phyloP scores from a whole-genome alignment of 2,888 invertebrate species.

The Anagyrus pseudococci region DNA sequence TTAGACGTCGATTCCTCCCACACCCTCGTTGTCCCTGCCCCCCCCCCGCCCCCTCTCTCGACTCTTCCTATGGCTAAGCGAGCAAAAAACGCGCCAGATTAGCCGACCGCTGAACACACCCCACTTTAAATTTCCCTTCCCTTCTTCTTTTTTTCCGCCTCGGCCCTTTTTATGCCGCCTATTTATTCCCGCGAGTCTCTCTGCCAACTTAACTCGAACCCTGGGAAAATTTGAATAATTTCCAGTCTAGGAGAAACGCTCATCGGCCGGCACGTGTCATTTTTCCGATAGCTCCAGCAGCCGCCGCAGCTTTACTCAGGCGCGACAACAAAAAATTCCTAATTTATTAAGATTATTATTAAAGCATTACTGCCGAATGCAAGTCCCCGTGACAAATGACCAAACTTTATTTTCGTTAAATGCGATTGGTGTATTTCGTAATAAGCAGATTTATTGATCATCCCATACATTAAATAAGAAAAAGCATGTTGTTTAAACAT shows the following conservation, averaged over 20 bases:
- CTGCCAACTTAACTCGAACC: conserved; percentile 16
- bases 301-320: too few species aligned
- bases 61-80: conserved; percentile 1
- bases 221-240: conserved; percentile 32
- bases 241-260: conserved; percentile 26
- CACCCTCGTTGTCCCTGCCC: background rate
- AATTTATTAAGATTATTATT: conserved; percentile 24
- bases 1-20: background rate
- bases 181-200: conserved; percentile 22
- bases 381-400: too few species aligned
- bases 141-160: conserved; percentile 5
- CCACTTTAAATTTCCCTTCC: conserved; percentile 4
- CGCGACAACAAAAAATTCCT: conserved; percentile 10
- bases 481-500: too few species aligned
- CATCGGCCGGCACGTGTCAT: conserved; percentile 21
- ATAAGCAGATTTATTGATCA: too few species aligned
- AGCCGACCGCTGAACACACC: background rate
- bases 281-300: conserved; percentile 23
- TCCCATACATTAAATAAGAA: too few species aligned
- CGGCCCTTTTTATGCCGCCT: background rate
- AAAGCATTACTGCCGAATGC: too few species aligned
- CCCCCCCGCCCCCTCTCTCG: background rate
- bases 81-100: conserved; percentile 13
- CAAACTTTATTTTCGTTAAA: too few species aligned
- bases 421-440: too few species aligned